Evolutionary conservation across 2,797 vertebrate genomes (phyloP).

Genomic region (Tolypeutes matacus): DNA sequence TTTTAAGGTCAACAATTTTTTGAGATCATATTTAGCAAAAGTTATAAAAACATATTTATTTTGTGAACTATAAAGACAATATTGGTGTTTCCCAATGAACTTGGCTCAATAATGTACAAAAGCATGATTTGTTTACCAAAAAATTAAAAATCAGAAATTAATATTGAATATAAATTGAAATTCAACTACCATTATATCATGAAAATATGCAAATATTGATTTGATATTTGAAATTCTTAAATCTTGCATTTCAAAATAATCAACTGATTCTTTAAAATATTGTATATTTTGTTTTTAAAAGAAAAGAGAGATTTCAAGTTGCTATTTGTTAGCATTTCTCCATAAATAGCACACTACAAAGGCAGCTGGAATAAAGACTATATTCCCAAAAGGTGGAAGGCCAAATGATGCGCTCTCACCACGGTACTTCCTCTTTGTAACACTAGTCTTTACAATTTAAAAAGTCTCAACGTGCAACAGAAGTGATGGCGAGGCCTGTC

Average conservation of each 20-base stretch:
- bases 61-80: neutral
- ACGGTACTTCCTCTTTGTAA: neutral
- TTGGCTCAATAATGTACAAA: neutral
- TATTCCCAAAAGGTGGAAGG: rapidly evolving
- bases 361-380: neutral
- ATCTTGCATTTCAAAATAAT: neutral
- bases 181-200: neutral
- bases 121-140: neutral
- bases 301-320: neutral
- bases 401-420: rapidly evolving
- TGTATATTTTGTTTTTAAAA: neutral
- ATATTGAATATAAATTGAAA: neutral
- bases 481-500: no score
- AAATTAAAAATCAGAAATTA: neutral
- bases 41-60: neutral
- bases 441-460: neutral
- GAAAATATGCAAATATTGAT: neutral
- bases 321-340: neutral
- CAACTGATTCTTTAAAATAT: neutral
- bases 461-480: neutral
- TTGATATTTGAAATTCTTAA: neutral
- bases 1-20: no score
- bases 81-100: neutral
- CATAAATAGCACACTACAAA: neutral
- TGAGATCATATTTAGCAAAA: neutral